A percentile compares a stretch with the other conserved stretches of the same genome.
Conservation (phyloP, 2,797 vertebrate genomes). For the Eremophila alpestris region DNA sequence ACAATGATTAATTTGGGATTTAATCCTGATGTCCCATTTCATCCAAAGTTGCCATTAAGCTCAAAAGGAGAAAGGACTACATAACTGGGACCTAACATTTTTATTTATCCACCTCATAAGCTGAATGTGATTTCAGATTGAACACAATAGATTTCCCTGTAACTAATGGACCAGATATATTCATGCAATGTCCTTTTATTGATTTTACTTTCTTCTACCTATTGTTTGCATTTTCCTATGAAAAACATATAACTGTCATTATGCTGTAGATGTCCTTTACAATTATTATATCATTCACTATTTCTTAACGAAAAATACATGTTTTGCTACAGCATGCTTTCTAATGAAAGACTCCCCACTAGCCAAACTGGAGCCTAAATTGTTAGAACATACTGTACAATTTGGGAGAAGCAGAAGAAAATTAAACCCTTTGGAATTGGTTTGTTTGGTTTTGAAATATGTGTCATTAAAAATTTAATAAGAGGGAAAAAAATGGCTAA, state of each 20-base stretch:
- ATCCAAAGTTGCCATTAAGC: conserved; percentile 43
- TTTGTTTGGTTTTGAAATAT: conserved; percentile 54
- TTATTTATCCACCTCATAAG: conserved; percentile 64
- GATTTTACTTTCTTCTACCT: conserved; percentile 75
- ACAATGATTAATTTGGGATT: conserved; percentile 47
- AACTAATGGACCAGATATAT: conserved; percentile 77
- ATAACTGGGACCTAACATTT: conserved; percentile 13
- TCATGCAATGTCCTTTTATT: conserved; percentile 74
- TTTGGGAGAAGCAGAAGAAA: conserved; percentile 45
- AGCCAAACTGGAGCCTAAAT: conserved; percentile 28
- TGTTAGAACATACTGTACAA: conserved; percentile 44
- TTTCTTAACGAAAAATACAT: conserved; percentile 60
- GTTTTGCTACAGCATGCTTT: conserved; percentile 16
- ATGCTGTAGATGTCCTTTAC: conserved; percentile 49
- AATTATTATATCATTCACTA: conserved; percentile 66
- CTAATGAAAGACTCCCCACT: conserved; percentile 44
- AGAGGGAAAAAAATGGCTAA: conserved; percentile 7
- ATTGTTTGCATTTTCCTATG: conserved; percentile 71
- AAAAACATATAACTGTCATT: conserved; percentile 65
- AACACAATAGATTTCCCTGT: conserved; percentile 70
- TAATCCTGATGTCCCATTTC: conserved; percentile 48
- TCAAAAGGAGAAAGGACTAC: conserved; percentile 32
- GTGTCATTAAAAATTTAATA: conserved; percentile 50
- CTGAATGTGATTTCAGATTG: conserved; percentile 64
- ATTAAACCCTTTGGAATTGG: conserved; percentile 50